These are phyloP conservation scores for Dasyurus viverrinus DNA, from an alignment of 2,113 vertebrate genomes.

Conservation along the genomic window DNA sequence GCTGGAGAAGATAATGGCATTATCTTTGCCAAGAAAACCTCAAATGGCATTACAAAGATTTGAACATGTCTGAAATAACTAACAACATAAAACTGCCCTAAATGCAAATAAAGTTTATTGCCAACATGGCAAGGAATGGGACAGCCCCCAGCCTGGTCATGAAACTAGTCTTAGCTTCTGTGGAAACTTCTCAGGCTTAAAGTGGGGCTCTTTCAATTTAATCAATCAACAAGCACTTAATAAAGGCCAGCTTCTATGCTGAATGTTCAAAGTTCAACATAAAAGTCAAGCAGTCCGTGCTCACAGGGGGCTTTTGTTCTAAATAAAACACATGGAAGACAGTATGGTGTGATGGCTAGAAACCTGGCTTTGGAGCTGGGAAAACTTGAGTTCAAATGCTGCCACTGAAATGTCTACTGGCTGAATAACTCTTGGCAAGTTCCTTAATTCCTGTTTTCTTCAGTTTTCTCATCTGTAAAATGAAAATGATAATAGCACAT, in stretches of 20 bases:
- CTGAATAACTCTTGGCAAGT: neutral
- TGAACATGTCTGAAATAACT: too few species aligned
- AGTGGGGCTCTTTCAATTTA: neutral
- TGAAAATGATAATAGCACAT: neutral
- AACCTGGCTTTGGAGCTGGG: neutral
- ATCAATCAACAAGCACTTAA: neutral
- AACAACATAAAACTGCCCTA: neutral
- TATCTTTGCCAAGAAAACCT: too few species aligned
- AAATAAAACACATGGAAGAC: neutral
- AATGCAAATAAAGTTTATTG: neutral
- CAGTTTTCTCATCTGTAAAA: neutral
- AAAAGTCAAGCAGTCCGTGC: neutral
- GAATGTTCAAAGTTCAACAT: neutral
- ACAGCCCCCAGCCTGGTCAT: neutral
- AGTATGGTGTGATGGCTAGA: too few species aligned
- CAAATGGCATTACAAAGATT: too few species aligned
- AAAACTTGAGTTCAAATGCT: neutral
- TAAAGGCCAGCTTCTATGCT: neutral
- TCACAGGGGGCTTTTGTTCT: neutral
- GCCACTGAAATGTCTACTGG: neutral
- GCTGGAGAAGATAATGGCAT: too few species aligned
- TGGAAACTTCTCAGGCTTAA: neutral
- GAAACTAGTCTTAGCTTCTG: neutral
- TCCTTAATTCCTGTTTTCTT: neutral
- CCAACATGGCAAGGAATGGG: neutral